These are phyloP conservation scores for Argya squamiceps DNA, from an alignment of 2,797 vertebrate genomes.

Conservation along the genomic window DNA sequence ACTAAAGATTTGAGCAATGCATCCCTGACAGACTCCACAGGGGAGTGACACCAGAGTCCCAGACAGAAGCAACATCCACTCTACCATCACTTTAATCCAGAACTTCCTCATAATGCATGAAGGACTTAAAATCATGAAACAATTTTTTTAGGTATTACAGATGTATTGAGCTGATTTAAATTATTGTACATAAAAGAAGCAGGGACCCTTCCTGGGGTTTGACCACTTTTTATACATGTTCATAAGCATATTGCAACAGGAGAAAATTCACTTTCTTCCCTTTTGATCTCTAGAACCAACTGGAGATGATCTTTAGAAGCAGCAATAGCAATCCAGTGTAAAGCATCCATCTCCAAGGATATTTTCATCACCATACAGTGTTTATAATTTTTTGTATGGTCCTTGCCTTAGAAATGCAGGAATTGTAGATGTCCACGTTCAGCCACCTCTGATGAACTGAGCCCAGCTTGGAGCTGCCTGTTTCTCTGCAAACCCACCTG, in stretches of 20 bases:
- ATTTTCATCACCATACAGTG: conserved; percentile 49
- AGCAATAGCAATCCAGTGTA: conserved; percentile 79
- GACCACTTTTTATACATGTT: conserved; percentile 85
- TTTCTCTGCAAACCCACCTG: not conserved
- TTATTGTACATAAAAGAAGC: conserved; percentile 93
- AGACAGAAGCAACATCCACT: conserved; percentile 64
- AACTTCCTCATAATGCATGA: conserved; percentile 85
- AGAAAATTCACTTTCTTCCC: conserved; percentile 67
- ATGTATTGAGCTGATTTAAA: conserved; percentile 86
- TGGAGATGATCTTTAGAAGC: conserved; percentile 70
- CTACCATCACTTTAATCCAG: conserved; percentile 78
- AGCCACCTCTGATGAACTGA: not conserved
- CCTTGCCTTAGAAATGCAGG: conserved; percentile 63
- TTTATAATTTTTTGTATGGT: conserved; percentile 66
- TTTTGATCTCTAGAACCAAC: conserved; percentile 66
- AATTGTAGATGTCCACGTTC: not conserved
- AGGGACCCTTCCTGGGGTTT: conserved; percentile 76
- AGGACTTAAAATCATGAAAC: conserved; percentile 80
- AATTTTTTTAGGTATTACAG: conserved; percentile 80
- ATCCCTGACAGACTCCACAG: conserved; percentile 18
- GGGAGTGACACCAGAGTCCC: conserved; percentile 57
- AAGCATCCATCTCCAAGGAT: conserved; percentile 70
- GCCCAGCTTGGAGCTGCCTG: not conserved
- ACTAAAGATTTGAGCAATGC: conserved; percentile 88
- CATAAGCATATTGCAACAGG: conserved; percentile 71